phyloP scores from a whole-genome alignment of 2,888 invertebrate genomes.

The Hymenopus coronatus region DNA sequence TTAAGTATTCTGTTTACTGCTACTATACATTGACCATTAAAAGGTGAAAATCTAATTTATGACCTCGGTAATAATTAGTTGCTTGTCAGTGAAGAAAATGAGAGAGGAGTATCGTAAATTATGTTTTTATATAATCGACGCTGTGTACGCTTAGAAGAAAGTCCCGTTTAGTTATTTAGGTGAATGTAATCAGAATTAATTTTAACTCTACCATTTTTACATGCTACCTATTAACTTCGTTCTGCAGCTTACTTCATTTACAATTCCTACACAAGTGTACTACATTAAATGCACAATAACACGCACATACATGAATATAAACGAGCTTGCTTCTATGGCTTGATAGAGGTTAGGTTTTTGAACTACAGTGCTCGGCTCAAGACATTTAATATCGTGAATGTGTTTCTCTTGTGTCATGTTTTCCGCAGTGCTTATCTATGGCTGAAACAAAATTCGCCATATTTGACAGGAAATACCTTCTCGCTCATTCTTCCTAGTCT shows the following conservation, averaged over 20 bases:
- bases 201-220: background rate
- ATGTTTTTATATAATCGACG: background rate
- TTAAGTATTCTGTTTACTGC: too few relatives aligned
- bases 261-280: background rate
- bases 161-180: background rate
- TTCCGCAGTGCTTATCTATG: too few relatives aligned
- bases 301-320: background rate
- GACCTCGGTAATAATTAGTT: background rate
- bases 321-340: background rate
- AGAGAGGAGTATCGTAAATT: background rate
- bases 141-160: background rate
- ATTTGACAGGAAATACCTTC: too few relatives aligned
- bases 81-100: background rate
- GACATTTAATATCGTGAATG: background rate
- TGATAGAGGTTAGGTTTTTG: too few relatives aligned
- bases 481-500: too few relatives aligned
- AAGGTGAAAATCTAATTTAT: background rate
- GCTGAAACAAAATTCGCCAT: too few relatives aligned
- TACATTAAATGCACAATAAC: background rate
- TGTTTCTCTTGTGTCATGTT: background rate
- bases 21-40: background rate
- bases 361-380: too few relatives aligned
- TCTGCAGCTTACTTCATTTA: background rate
- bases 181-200: background rate
- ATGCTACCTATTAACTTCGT: background rate